These are phyloP conservation scores for Gnatocerus cornutus DNA, from an alignment of 2,888 invertebrate genomes.

Conservation along the genomic window DNA sequence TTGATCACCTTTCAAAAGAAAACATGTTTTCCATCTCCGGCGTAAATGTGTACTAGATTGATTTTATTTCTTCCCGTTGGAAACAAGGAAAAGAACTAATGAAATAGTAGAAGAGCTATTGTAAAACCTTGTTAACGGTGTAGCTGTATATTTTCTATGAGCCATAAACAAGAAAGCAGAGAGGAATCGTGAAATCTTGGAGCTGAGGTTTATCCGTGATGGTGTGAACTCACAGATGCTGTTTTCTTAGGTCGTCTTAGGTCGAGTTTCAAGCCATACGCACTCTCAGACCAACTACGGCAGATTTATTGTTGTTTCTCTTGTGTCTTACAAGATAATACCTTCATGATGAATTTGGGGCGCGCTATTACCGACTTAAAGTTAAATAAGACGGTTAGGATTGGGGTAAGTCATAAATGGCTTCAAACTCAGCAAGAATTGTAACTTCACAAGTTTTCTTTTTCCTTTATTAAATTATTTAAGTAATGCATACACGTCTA, in stretches of 20 bases:
- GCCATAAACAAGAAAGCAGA: constrained; percentile 64
- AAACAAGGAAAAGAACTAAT: constrained; percentile 19
- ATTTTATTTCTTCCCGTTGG: neutral
- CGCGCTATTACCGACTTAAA: constrained; percentile 6
- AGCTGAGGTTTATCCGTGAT: constrained; percentile 67
- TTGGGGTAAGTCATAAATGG: neutral
- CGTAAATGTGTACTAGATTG: neutral
- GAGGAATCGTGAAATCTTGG: constrained; percentile 67
- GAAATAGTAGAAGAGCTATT: constrained; percentile 25
- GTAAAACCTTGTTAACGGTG: constrained; percentile 44
- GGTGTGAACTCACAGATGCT: constrained; percentile 66
- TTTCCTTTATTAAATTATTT: too few species aligned
- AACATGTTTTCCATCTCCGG: neutral
- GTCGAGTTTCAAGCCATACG: constrained; percentile 57
- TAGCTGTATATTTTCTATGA: constrained; percentile 60
- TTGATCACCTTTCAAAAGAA: neutral
- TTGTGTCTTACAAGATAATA: constrained; percentile 45
- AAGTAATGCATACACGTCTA: too few species aligned
- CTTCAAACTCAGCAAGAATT: neutral
- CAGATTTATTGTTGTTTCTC: constrained; percentile 61
- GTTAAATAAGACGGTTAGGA: neutral
- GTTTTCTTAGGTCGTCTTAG: constrained; percentile 62
- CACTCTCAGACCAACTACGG: constrained; percentile 58
- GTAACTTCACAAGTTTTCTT: too few species aligned
- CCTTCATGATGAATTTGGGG: constrained; percentile 31